phyloP scores from a whole-genome alignment of 1,140 invertebrate species.

The Cecropterus lyciades region DNA sequence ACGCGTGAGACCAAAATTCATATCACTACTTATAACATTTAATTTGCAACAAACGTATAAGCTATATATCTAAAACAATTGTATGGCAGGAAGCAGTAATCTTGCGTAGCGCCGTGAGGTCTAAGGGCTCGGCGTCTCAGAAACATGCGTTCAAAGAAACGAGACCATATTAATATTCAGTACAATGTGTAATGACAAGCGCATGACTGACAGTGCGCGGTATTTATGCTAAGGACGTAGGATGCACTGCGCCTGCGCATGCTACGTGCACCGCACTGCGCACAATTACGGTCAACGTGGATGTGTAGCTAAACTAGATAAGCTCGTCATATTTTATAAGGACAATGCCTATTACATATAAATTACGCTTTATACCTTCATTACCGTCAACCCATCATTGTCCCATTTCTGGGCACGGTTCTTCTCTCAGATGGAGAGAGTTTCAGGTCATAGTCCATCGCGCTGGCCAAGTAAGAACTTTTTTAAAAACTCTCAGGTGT shows the following conservation, averaged over 20 bases:
- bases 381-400: too few species aligned
- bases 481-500: too few species aligned
- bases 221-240: conserved; percentile 44
- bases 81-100: neutral
- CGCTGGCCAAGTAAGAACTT: too few species aligned
- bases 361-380: too few species aligned
- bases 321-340: neutral
- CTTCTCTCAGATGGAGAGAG: too few species aligned
- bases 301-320: conserved; percentile 4
- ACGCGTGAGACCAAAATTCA: too few species aligned
- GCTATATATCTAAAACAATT: neutral
- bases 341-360: too few species aligned
- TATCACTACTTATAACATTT: too few species aligned
- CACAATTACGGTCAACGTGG: conserved; percentile 21
- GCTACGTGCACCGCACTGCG: conserved; percentile 19
- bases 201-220: conserved; percentile 38
- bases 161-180: conserved; percentile 47
- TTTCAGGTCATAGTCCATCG: too few species aligned
- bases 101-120: conserved; percentile 17
- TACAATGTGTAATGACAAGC: conserved; percentile 39
- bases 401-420: too few species aligned
- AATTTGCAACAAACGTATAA: neutral
- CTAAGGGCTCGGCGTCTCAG: conserved; percentile 14
- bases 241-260: conserved; percentile 36
- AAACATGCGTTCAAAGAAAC: conserved; percentile 45